phyloP scores from a whole-genome alignment of 1,140 invertebrate species.

The Drosophila eugracilis region DNA sequence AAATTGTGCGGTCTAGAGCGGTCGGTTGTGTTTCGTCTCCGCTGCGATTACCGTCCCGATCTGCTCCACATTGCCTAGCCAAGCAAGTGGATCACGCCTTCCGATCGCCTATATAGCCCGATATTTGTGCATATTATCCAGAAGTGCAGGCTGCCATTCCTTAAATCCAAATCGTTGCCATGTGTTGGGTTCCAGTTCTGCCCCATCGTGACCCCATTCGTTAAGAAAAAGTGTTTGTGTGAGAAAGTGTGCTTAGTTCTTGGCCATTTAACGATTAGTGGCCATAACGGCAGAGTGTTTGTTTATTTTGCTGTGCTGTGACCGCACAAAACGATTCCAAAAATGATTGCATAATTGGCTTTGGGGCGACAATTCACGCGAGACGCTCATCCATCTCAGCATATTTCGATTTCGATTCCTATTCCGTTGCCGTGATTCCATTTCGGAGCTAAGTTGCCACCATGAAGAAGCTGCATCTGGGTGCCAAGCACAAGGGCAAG shows the following conservation, averaged over 20 bases:
- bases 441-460: constrained; percentile 19
- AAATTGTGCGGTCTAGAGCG: constrained; percentile 74
- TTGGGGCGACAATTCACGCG: constrained; percentile 24
- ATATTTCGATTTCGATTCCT: background rate
- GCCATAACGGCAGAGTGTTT: constrained; percentile 66
- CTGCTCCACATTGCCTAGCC: constrained; percentile 25
- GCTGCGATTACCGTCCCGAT: constrained; percentile 15
- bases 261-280: constrained; percentile 52
- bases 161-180: constrained; percentile 27
- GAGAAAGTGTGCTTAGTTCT: background rate
- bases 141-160: constrained; percentile 5
- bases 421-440: constrained; percentile 5
- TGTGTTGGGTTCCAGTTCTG: constrained; percentile 17
- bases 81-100: constrained; percentile 12
- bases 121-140: constrained; percentile 22
- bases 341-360: constrained; percentile 76
- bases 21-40: constrained; percentile 52
- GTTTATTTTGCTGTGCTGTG: constrained; percentile 59
- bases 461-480: constrained; percentile 80
- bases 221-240: background rate
- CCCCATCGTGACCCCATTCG: constrained; percentile 40
- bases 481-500: constrained; percentile 70
- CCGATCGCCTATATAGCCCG: constrained; percentile 1
- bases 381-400: background rate
- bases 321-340: constrained; percentile 30